Base-by-base conservation (phyloP, 2,113 vertebrate genomes). In the Hippoglossus stenolepis region DNA sequence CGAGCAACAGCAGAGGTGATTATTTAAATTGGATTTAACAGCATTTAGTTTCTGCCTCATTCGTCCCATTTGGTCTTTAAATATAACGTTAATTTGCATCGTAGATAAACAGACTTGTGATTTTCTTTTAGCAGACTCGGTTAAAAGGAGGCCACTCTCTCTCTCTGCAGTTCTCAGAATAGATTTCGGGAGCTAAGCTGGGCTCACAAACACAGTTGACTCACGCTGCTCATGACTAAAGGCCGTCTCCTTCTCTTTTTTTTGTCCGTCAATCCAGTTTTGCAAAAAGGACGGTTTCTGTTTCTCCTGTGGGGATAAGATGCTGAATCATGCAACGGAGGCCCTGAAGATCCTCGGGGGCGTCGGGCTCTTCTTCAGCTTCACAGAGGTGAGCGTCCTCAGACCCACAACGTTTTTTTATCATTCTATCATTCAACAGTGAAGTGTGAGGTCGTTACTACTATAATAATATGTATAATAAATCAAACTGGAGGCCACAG, bases 351-450 rank as follows among this genome's bases (percentile, higher is more conserved):
- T 97, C 87, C 95, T 97, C 12, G 97, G 97, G 0, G 97, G 97
- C 3, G 96, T 98, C 0, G 97, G 97, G 4, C 96, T 98, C 26
- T 98, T 98, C 93, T 98, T 98, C 91, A 97, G 97, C 88, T 97
- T 98, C 86, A 97, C 97, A 31, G 97, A 98, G 96, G 97, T 97
- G 17, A 90, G 91, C 54, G 49, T 74, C 40, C 14, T 9, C 56
- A 58, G 35, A 53, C 45, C 20, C 20, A n/a, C 51, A 10, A 7
- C 51, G 1, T 24, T 24, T 53, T 53, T 6, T 18, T 18, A 49
- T 18, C 45, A 3, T 49, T 18, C 49, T 24, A 40, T 58, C 21
- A 4, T 8, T 23, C 3, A 26, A 3, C 20, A 15, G 40, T 15
- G 1, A 2, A 21, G 35, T 2, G 18, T 12, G 2, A 40, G 7